These are phyloP conservation scores for Bombyx mandarina DNA, from an alignment of 1,140 invertebrate genomes.

Conservation along the genomic window DNA sequence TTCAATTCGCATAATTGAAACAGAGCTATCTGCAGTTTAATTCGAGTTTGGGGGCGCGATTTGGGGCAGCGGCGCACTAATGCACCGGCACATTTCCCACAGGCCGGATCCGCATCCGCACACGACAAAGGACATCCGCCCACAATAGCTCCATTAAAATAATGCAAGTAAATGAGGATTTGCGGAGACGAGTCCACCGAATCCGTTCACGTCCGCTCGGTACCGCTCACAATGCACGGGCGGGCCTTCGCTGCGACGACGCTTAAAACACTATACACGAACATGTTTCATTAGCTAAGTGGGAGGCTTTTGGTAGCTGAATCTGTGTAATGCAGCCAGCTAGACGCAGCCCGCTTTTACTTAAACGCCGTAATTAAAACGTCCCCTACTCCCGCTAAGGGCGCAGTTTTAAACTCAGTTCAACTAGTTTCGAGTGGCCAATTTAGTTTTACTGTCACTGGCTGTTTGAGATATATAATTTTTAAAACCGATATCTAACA, in stretches of 20 bases:
- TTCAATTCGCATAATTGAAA: conserved; percentile 48
- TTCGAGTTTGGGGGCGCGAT: conserved; percentile 47
- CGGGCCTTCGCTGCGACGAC: conserved; percentile 30
- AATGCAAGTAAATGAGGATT: conserved; percentile 71
- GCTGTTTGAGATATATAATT: conserved; percentile 44
- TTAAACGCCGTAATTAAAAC: conserved; percentile 70
- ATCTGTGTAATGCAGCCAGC: conserved; percentile 66
- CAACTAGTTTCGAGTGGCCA: conserved; percentile 63
- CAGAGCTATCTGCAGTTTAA: conserved; percentile 47
- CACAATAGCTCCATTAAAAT: conserved; percentile 71
- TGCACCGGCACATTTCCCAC: conserved; percentile 62
- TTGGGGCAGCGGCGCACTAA: conserved; percentile 54
- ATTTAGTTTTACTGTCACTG: conserved; percentile 59
- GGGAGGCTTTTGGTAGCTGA: conserved; percentile 70
- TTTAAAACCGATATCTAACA: background rate
- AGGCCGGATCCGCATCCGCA: conserved; percentile 46
- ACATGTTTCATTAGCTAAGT: conserved; percentile 74
- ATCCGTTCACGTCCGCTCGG: conserved; percentile 38
- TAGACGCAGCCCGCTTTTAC: conserved; percentile 64
- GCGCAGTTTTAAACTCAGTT: conserved; percentile 60
- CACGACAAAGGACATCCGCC: conserved; percentile 65
- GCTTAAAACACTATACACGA: conserved; percentile 69
- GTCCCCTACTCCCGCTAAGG: conserved; percentile 46
- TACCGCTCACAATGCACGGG: conserved; percentile 47
- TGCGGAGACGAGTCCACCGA: conserved; percentile 56